phyloP scores from a whole-genome alignment of 2,113 vertebrate species.

The Nerophis ophidion region DNA sequence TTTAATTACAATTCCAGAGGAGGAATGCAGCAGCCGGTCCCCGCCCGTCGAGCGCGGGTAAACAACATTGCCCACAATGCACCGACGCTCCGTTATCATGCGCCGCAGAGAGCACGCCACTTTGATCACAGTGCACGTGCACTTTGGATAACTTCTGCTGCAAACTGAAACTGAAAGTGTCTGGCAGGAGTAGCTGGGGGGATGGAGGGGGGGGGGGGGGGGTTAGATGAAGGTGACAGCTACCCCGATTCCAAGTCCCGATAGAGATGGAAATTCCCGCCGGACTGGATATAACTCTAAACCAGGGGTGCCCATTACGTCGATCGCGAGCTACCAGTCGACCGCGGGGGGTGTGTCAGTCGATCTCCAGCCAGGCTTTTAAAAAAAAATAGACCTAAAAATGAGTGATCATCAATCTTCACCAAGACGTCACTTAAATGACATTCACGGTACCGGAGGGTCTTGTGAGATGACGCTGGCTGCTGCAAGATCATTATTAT shows the following conservation, averaged over 20 bases:
- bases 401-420: too few species aligned
- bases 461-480: too few species aligned
- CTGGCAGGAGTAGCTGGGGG: conserved; percentile 30
- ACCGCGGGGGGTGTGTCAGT: too few species aligned
- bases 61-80: conserved; percentile 32
- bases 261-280: conserved; percentile 42
- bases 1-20: conserved; percentile 68
- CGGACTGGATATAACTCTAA: conserved; percentile 53
- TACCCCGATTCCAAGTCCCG: conserved; percentile 59
- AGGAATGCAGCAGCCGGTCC: conserved; percentile 35
- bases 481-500: too few species aligned
- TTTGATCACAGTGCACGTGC: conserved; percentile 45
- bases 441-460: too few species aligned
- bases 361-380: too few species aligned
- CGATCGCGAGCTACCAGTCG: too few species aligned
- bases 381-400: too few species aligned
- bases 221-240: conserved; percentile 67
- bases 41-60: conserved; percentile 18
- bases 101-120: too few species aligned
- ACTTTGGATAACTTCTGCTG: conserved; percentile 62
- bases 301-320: too few species aligned
- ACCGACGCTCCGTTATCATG: conserved; percentile 59
- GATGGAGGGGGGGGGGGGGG: conserved; percentile 1
- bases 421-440: too few species aligned
- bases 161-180: conserved; percentile 34